Base-by-base conservation (phyloP, 2,113 vertebrate genomes). In the Ciconia maguari region DNA sequence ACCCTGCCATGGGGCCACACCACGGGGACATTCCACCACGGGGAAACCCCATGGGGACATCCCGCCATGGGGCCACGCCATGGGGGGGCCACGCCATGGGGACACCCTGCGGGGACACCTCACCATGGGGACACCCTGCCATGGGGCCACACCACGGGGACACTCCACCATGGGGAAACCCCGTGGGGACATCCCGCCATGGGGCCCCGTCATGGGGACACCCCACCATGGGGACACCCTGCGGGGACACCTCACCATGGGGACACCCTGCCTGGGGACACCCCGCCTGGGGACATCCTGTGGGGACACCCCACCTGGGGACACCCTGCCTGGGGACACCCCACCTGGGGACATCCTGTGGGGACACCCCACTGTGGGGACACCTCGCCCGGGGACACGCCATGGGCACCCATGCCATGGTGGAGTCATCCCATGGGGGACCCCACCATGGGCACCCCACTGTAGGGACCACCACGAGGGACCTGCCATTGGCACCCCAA, bases 401-500 rank as follows among this genome's bases (percentile, higher is more conserved):
- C 25, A 4, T 5, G 57, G 17, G 8, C 25, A 30, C 38, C 55
- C 16, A 0, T 5, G 22, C 22, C 32, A 2, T 38, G 38, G 38
- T 9, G 38, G 38, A 38, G 38, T 38, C 38, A 38, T 38, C 38
- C 38, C 38, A 38, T 0, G 11, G 26, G n/a, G 34, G 17, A 26
- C 32, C 57, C 18, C n/a, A 2, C 10, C 29, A 2, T 2, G 36
- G 66, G 2, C 6, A 30, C 10, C 34, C 25, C 22, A 9, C 42
- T 2, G 0, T 27, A 30, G 64, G n/a, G 17, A n/a, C 18, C 49
- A 8, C 51, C n/a, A 16, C 2, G 5, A 18, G 13, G 55, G 11
- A 12, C 41, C 38, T 6, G 18, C n/a, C n/a, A 1, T 34, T 6
- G 16, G 13, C 70, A 52, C 52, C 44, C 38, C 38, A 6, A 6